phyloP scores from a whole-genome alignment of 2,888 invertebrate species.

The Papilio protenor region DNA sequence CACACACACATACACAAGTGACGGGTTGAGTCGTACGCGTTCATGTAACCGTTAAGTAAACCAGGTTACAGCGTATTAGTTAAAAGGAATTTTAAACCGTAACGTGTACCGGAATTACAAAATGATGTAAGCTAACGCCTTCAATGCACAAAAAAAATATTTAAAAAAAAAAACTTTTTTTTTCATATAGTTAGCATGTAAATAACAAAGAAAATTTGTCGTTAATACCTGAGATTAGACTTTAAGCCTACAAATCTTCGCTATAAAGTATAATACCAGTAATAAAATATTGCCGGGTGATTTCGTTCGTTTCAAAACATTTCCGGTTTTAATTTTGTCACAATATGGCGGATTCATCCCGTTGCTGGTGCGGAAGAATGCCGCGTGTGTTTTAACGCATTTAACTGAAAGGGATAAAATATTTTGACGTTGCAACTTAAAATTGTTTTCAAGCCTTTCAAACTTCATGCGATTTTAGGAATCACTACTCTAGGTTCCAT shows the following conservation, averaged over 20 bases:
- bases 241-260: not conserved
- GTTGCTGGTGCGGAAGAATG: conserved; percentile 37
- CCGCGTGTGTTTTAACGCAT: conserved; percentile 30
- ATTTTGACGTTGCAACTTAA: conserved; percentile 20
- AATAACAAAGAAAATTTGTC: not conserved
- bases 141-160: not conserved
- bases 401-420: conserved; percentile 23
- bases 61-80: conserved; percentile 36
- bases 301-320: conserved; percentile 10
- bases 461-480: not conserved
- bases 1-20: conserved; percentile 50
- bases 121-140: conserved; percentile 16
- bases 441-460: not conserved
- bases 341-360: conserved; percentile 29
- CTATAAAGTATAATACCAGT: not conserved
- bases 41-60: conserved; percentile 53
- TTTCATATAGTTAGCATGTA: not conserved
- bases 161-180: not conserved
- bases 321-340: conserved; percentile 34
- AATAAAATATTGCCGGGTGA: not conserved
- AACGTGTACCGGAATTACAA: conserved; percentile 10
- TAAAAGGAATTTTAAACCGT: conserved; percentile 39
- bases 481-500: not conserved
- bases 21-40: conserved; percentile 48
- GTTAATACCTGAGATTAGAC: not conserved